Evolutionary conservation across 2,113 vertebrate genomes (phyloP).

Genomic region (Lampris incognitus): DNA sequence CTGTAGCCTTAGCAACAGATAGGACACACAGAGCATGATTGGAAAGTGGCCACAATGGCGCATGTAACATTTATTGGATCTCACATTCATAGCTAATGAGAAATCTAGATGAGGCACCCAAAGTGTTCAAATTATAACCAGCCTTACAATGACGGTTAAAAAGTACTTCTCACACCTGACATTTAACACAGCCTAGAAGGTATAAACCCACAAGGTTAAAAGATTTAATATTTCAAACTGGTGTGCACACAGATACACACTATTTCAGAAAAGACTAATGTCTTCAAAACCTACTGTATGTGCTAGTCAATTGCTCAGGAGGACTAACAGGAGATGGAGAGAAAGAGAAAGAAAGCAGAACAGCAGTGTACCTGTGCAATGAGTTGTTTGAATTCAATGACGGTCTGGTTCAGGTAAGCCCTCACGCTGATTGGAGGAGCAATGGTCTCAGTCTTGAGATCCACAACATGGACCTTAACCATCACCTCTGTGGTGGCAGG

Average conservation of each 20-base stretch:
- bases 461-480: slow-evolving; percentile 96
- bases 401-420: slow-evolving; percentile 96
- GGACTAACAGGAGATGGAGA: no score
- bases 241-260: no score
- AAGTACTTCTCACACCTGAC: neutral
- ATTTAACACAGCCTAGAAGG: neutral
- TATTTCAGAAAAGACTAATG: no score
- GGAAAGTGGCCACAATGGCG: neutral
- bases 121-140: neutral
- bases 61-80: neutral
- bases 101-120: neutral
- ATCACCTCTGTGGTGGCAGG: slow-evolving; percentile 90
- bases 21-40: neutral
- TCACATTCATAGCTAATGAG: neutral
- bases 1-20: slow-evolving; percentile 81
- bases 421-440: slow-evolving; percentile 91
- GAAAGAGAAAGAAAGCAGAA: neutral
- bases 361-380: slow-evolving; percentile 90
- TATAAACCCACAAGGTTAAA: neutral
- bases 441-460: slow-evolving; percentile 92
- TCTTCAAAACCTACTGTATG: no score
- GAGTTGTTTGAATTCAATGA: slow-evolving; percentile 96
- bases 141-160: no score
- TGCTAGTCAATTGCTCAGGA: no score
- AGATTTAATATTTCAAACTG: no score